A percentile compares a stretch with the other conserved stretches of the same genome.
These are phyloP conservation scores for Choristoneura fumiferana DNA, from an alignment of 1,140 invertebrate genomes.

Conservation along the genomic window DNA sequence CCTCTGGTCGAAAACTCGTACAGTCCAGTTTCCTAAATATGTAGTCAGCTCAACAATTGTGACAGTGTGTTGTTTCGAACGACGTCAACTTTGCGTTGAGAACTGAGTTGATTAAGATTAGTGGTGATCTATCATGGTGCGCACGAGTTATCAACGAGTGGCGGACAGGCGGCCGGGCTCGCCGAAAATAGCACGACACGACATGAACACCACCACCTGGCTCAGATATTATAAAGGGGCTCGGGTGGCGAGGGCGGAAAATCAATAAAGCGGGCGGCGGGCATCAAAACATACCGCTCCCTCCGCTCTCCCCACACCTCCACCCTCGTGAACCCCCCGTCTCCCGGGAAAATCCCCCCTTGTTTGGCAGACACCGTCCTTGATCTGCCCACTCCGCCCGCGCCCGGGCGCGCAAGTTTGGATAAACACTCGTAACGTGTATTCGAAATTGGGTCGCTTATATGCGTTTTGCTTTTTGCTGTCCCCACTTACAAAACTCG, in stretches of 20 bases:
- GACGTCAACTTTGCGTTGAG: too few relatives aligned
- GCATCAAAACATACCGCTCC: slow-evolving; percentile 70
- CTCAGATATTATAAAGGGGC: slow-evolving; percentile 64
- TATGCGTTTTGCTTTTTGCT: slow-evolving; percentile 49
- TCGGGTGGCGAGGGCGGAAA: slow-evolving; percentile 58
- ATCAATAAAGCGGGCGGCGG: slow-evolving; percentile 73
- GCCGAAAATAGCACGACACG: slow-evolving; percentile 68
- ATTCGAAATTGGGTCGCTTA: slow-evolving; percentile 69
- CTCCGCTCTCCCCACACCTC: slow-evolving; percentile 29
- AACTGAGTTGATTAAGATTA: slow-evolving; percentile 12
- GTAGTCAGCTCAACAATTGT: too few relatives aligned
- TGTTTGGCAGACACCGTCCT: slow-evolving; percentile 77
- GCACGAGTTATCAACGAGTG: slow-evolving; percentile 18
- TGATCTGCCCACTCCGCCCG: slow-evolving; percentile 66
- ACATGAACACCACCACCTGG: slow-evolving; percentile 58
- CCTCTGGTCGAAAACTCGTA: too few relatives aligned
- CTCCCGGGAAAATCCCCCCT: slow-evolving; percentile 73
- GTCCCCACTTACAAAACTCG: neutral
- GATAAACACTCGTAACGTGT: slow-evolving; percentile 71
- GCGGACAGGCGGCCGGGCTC: slow-evolving; percentile 50
- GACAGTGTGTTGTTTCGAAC: too few relatives aligned
- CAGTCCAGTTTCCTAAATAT: too few relatives aligned
- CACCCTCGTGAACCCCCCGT: slow-evolving; percentile 37
- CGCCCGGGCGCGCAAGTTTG: slow-evolving; percentile 62
- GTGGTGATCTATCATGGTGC: slow-evolving; percentile 3